A percentile compares a stretch with the other conserved stretches of the same genome.
Evolutionary conservation across 2,797 vertebrate genomes (phyloP).

Genomic region (Trachops cirrhosus): DNA sequence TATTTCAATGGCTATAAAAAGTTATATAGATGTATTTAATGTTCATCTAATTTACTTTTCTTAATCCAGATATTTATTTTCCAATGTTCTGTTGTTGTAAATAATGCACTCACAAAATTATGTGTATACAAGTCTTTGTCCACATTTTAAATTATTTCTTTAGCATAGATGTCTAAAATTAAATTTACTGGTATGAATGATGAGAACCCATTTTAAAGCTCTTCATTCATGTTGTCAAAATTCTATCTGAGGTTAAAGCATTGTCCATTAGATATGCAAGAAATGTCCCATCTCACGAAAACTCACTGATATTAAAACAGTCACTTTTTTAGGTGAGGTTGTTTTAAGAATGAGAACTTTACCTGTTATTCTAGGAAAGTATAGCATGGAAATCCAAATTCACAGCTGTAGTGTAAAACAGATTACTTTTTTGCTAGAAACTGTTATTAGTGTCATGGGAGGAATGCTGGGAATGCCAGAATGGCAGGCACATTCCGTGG

Average conservation of each 20-base stretch:
- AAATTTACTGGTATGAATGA: neutral
- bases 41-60: neutral
- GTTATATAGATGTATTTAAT: neutral
- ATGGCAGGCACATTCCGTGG: constrained; percentile 42
- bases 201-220: neutral
- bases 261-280: neutral
- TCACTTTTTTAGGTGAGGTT: neutral
- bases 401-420: neutral
- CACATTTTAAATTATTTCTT: neutral
- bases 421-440: neutral
- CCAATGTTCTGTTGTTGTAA: neutral
- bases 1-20: neutral
- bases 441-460: neutral
- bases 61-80: neutral
- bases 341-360: neutral
- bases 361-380: neutral
- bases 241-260: neutral
- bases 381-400: neutral
- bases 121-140: neutral
- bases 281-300: neutral
- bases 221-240: neutral
- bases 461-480: constrained; percentile 5
- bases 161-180: constrained; percentile 20
- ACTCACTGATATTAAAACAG: neutral
- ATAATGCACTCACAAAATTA: neutral